These are phyloP conservation scores for Auanema sp. DNA, from an alignment of 2,888 invertebrate genomes.

Conservation along the genomic window DNA sequence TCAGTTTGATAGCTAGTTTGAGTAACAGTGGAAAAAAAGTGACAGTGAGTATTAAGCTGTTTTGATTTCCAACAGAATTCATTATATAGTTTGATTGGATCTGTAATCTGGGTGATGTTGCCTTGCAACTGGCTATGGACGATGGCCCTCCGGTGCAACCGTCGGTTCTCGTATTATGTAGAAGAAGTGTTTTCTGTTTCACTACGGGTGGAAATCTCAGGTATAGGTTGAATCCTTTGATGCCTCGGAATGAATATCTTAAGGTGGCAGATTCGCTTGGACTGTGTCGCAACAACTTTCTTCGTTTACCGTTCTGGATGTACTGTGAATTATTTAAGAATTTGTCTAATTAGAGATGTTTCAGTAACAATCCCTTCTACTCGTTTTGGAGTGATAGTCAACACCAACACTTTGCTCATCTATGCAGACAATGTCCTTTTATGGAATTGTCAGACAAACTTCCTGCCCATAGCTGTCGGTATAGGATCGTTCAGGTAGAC, in stretches of 20 bases:
- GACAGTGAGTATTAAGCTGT: conserved; percentile 23
- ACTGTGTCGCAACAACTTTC: conserved; percentile 35
- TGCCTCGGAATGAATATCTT: no score
- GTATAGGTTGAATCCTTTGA: no score
- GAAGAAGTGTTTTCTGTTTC: conserved; percentile 31
- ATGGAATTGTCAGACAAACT: conserved; percentile 40
- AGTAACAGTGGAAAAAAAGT: conserved; percentile 28
- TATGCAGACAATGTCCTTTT: conserved; percentile 33
- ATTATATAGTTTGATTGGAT: conserved; percentile 44
- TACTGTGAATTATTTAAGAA: neutral
- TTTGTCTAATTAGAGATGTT: neutral
- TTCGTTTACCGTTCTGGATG: conserved; percentile 15
- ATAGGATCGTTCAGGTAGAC: conserved; percentile 27
- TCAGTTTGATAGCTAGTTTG: conserved; percentile 31
- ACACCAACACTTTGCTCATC: conserved; percentile 28
- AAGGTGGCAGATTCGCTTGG: conserved; percentile 37
- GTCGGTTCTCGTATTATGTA: conserved; percentile 32
- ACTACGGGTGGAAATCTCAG: conserved; percentile 16
- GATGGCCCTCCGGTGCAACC: conserved; percentile 16
- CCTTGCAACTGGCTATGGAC: conserved; percentile 29
- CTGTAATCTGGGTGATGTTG: conserved; percentile 37
- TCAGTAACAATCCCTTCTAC: conserved; percentile 21
- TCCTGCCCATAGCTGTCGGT: conserved; percentile 18
- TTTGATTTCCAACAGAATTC: neutral
- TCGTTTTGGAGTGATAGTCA: conserved; percentile 27